These are phyloP conservation scores for Mythimna loreyi DNA, from an alignment of 2,888 invertebrate genomes.

Conservation along the genomic window DNA sequence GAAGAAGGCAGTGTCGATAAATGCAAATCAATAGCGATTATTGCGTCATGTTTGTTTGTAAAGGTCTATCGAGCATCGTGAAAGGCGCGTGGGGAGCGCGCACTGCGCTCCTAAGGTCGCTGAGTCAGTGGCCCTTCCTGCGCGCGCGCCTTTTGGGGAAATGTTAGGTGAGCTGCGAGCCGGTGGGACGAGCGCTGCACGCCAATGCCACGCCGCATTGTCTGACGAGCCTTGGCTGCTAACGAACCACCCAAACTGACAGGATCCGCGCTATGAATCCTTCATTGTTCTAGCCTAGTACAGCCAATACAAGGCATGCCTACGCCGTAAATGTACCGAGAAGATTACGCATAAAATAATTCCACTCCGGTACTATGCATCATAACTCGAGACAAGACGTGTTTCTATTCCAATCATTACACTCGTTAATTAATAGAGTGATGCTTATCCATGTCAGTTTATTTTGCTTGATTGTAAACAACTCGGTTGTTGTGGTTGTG, in stretches of 20 bases:
- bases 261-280: slow-evolving; percentile 56
- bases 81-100: slow-evolving; percentile 80
- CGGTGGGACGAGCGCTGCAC: slow-evolving; percentile 79
- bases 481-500: slow-evolving; percentile 24
- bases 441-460: slow-evolving; percentile 14
- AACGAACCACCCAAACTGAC: slow-evolving; percentile 60
- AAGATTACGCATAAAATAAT: slow-evolving; percentile 30
- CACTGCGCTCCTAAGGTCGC: slow-evolving; percentile 78
- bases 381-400: slow-evolving; percentile 30
- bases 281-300: slow-evolving; percentile 60
- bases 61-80: slow-evolving; percentile 80
- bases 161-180: slow-evolving; percentile 82
- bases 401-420: slow-evolving; percentile 36
- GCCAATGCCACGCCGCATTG: slow-evolving; percentile 78
- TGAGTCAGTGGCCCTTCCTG: slow-evolving; percentile 89
- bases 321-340: slow-evolving; percentile 8
- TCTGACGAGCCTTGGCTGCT: slow-evolving; percentile 67
- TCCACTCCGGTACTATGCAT: slow-evolving; percentile 18
- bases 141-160: slow-evolving; percentile 82
- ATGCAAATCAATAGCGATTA: slow-evolving; percentile 80
- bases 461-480: slow-evolving; percentile 36
- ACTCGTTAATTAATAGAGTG: slow-evolving; percentile 26
- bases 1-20: slow-evolving; percentile 72
- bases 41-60: slow-evolving; percentile 78
- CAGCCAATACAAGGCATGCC: slow-evolving; percentile 23